Base-by-base conservation (phyloP, 1,140 invertebrate genomes). In the Hyphantria cunea region DNA sequence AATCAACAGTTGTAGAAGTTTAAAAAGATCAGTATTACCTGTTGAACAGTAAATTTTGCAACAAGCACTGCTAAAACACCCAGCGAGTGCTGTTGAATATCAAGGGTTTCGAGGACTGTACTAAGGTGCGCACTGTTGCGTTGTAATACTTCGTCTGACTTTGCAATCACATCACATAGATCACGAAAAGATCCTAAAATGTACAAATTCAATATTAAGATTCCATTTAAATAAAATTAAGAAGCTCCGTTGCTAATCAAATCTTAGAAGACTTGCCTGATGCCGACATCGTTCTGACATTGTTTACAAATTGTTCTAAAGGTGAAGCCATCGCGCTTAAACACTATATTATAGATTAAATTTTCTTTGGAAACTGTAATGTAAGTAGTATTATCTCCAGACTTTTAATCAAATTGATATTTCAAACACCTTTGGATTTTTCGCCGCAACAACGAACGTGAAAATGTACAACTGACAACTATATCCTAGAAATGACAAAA, bases 81-180 rank as follows among this genome's bases (percentile, higher is more conserved):
- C 13, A 98, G 87, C 11, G 96, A 97, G 91, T 98, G 96, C 78
- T 98, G 95, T 76, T 97, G 96, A 34, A 97, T 89, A 86, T 98
- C 96, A 13, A 98, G 91, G 0, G 96, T 97, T 82, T 97, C 96
- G 68, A 98, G 91, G 13, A 98, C 97, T 89, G 95, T 98, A 80
- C 97, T 97, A 64, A 98, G 91, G 82, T 97, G 96, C 62, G 94
- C 94, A 68, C 92, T 93, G 92, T 98, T 97, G 76, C 96, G 95
- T 42, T 94, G 89, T n/a, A 98, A 89, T 0, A 96, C 90, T 45
- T 98, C 96, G 47, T 93, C 93, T 45, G 94, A 96, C 82, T 98
- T 97, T 39, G 91, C 93, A 69, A 98, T 93, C 69, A 95, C 93
- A 45, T 97, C 96, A 74, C 93, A 94, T 39, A 98, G 84, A 69